Percentiles rank a stretch among this genome's conserved stretches.
Conservation (phyloP, 2,113 vertebrate genomes). For the Lasiurus cinereus region DNA sequence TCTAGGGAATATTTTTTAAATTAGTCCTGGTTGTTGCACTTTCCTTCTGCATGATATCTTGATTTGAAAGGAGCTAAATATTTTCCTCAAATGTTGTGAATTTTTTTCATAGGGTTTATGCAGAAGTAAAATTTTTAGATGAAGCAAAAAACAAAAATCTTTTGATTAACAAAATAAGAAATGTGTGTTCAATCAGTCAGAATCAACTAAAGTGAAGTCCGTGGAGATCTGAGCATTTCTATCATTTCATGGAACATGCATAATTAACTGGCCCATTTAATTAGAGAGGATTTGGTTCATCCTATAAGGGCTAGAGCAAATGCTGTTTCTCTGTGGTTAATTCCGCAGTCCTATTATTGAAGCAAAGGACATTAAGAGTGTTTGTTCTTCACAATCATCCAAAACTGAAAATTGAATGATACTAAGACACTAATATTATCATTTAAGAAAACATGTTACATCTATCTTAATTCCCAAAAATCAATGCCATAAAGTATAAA, state of each 20-base stretch:
- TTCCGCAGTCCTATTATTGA: background rate
- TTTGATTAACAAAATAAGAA: constrained; percentile 58
- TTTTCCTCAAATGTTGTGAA: background rate
- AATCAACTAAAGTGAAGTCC: constrained; percentile 26
- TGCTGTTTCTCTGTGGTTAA: background rate
- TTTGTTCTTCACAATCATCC: background rate
- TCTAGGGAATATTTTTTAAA: background rate
- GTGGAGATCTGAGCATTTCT: background rate
- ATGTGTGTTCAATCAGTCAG: background rate
- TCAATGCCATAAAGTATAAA: background rate
- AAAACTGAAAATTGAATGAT: constrained; percentile 10
- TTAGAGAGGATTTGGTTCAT: constrained; percentile 60
- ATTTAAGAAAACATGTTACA: background rate
- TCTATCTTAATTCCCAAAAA: background rate
- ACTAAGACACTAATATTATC: constrained; percentile 46
- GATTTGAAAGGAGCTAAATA: background rate
- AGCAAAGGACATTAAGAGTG: background rate
- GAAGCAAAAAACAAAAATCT: background rate
- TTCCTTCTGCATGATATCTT: constrained; percentile 6
- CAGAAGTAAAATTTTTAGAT: constrained; percentile 20
- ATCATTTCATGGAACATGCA: background rate
- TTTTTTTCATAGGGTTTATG: constrained; percentile 7
- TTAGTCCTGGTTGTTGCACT: background rate
- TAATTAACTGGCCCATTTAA: constrained; percentile 67
- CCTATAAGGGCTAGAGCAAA: background rate